Percentiles rank a stretch among this genome's conserved stretches.
Conservation (phyloP, 2,888 invertebrate genomes). For the Disparrhopalites patrizii region DNA sequence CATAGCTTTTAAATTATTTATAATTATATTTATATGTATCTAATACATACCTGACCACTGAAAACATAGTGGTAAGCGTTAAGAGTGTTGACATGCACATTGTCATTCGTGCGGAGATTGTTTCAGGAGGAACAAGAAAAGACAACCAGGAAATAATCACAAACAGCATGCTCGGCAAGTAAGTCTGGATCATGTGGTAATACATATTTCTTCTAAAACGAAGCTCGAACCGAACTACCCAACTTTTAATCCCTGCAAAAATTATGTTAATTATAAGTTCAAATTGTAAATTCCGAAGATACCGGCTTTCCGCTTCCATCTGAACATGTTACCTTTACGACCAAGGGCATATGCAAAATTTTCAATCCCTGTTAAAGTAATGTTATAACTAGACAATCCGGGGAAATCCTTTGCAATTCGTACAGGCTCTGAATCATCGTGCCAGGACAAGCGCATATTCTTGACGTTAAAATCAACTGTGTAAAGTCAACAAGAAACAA, state of each 20-base stretch:
- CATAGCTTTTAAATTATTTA: background rate
- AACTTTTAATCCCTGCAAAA: background rate
- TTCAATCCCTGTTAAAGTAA: background rate
- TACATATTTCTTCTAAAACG: slow-evolving; percentile 33
- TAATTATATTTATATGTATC: too few relatives aligned
- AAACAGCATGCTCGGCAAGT: slow-evolving; percentile 41
- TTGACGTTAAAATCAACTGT: slow-evolving; percentile 9
- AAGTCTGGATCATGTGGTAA: slow-evolving; percentile 43
- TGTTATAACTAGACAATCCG: background rate
- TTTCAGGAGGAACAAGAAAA: slow-evolving; percentile 38
- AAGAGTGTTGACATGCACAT: slow-evolving; percentile 41
- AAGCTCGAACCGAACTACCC: slow-evolving; percentile 32
- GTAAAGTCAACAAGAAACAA: background rate
- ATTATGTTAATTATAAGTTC: background rate
- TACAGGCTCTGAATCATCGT: background rate
- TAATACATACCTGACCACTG: slow-evolving; percentile 34
- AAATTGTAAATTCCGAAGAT: background rate
- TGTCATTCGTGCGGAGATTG: slow-evolving; percentile 41
- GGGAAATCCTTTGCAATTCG: background rate
- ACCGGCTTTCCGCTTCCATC: too few relatives aligned
- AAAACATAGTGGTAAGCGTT: slow-evolving; percentile 42
- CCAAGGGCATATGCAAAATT: background rate
- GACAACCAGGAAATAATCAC: slow-evolving; percentile 44
- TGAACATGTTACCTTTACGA: background rate
- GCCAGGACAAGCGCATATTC: slow-evolving; percentile 1